Evolutionary conservation across 1,140 invertebrate species (phyloP), one percentile per base, ranked within the genome.

Genomic region (Nomia melanderi): DNA sequence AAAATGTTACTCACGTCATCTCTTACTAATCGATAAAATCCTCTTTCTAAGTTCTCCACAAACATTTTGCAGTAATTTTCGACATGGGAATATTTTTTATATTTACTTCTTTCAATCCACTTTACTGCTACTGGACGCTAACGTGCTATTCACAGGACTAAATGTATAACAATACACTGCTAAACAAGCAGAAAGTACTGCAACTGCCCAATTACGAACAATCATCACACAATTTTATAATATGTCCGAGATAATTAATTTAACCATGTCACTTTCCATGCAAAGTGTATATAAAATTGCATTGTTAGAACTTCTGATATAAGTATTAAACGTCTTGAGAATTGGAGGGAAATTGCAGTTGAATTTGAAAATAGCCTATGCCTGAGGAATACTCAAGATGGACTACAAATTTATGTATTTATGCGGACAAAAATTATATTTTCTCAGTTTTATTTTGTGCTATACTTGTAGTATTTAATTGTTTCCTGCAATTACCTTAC

Each of bases 11-110:
- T 93, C 89, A 96, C 95, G 81, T 96, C 95, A 83, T 94, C 95
- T 39, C 95, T 90, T 87, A 97, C 91, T 79, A 94, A 92, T 82
- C 96, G 95, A 91, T 97, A 98, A 92, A 98, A 98, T 83, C 97
- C 97, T 90, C 94, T 94, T 84, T 93, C 94, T 56, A 96, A 89
- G 88, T 96, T 94, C 82, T 96, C 94, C 80, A 97, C 93, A 90
- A 96, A 96, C 96, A 97, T 97, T 76, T 81, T 90, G 88, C 78
- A 50, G 39, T 73, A 41, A 83, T 85, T 82, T 70, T 81, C 79
- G 76, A 63, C 85, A 88, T 76, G 62, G 50, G 67, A 73, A 44
- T 76, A 74, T 73, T 57, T 73, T 53, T 76, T 77, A 56, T 36
- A 31, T 75, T 82, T 57, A 56, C 53, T 29, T 25, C 20, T 11